Conservation (phyloP, 2,888 invertebrate species). For the Temnothorax unifasciatus region DNA sequence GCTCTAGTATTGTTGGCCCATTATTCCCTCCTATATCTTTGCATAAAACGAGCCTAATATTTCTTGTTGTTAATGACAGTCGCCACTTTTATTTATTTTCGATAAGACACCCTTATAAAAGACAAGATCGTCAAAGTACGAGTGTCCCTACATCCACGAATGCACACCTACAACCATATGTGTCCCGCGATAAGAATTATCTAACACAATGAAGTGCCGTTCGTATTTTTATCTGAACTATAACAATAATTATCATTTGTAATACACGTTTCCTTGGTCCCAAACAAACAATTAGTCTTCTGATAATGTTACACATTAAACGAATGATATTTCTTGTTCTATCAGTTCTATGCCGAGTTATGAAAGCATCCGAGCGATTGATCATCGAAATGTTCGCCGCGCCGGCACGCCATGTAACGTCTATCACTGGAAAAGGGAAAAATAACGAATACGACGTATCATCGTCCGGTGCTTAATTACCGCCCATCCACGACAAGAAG, state of each 20-base stretch:
- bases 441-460: neutral
- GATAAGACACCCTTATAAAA: neutral
- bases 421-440: neutral
- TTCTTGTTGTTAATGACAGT: no score
- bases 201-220: neutral
- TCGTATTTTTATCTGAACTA: conserved; percentile 8
- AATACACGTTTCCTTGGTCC: neutral
- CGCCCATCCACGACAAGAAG: neutral
- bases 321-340: neutral
- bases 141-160: neutral
- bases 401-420: neutral
- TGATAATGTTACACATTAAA: neutral
- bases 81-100: neutral
- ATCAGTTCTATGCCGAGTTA: neutral
- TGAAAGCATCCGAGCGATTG: neutral
- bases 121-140: neutral
- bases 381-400: neutral
- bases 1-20: no score
- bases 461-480: conserved; percentile 11
- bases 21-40: no score
- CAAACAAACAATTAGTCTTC: neutral
- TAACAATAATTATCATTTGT: conserved; percentile 11
- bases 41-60: no score
- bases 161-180: neutral
- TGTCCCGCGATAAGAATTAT: conserved; percentile 7